Percentiles rank a stretch among this genome's conserved stretches.
Evolutionary conservation across 2,888 invertebrate species (phyloP).

Genomic region (Drosophila fungiperda): DNA sequence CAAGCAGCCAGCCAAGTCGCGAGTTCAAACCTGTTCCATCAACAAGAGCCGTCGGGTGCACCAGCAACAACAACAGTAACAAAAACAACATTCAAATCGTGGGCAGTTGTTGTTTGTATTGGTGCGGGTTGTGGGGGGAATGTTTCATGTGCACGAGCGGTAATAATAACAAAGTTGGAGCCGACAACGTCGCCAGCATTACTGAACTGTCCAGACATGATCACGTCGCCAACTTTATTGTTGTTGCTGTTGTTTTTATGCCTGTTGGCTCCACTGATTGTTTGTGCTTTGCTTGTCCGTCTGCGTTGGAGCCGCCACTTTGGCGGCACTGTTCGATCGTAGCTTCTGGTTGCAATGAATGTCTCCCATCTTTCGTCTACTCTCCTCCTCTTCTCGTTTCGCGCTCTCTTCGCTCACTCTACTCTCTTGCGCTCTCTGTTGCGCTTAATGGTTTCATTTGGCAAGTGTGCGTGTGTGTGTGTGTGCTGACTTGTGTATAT

Average conservation of each 20-base stretch:
- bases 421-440: conserved; percentile 52
- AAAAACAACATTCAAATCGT: conserved; percentile 45
- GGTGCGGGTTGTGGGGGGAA: background rate
- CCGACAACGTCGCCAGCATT: conserved; percentile 75
- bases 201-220: conserved; percentile 76
- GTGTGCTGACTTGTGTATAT: conserved; percentile 53
- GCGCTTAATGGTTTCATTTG: conserved; percentile 78
- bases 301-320: conserved; percentile 71
- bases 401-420: background rate
- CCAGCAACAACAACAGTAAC: conserved; percentile 23
- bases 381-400: background rate
- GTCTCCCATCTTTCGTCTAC: conserved; percentile 26
- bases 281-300: conserved; percentile 63
- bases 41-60: conserved; percentile 30
- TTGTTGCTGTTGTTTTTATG: conserved; percentile 38
- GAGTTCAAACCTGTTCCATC: conserved; percentile 71
- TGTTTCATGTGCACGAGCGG: conserved; percentile 67
- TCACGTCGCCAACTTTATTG: conserved; percentile 60
- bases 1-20: conserved; percentile 21
- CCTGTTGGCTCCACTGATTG: conserved; percentile 53
- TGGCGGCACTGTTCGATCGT: conserved; percentile 73
- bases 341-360: conserved; percentile 75
- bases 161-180: conserved; percentile 77
- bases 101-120: conserved; percentile 41
- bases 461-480: conserved; percentile 20